Base-by-base conservation (phyloP, 2,797 vertebrate species). In the Amphiprion clarkii region DNA sequence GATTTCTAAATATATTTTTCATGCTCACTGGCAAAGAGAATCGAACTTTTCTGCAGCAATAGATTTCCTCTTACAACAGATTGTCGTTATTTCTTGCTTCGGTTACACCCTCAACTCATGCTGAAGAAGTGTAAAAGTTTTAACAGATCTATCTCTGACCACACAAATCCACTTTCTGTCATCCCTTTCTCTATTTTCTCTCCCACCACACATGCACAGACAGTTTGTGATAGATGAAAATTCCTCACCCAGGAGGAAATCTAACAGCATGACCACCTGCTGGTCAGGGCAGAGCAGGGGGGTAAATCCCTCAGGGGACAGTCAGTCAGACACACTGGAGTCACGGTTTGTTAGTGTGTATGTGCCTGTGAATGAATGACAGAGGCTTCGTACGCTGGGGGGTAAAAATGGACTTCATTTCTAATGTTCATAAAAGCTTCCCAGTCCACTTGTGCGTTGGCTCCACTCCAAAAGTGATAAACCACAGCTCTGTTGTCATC, bases 321-420 rank as follows among this genome's bases (percentile, higher is more conserved):
- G 61, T 82, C 82, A 71, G 68, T 68, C 88, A 94, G 93, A 94
- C 92, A 64, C 60, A 59, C 71, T 23, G 85, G 92, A 94, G 90
- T 88, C 88, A 33, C 51, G 67, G 46, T 71, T 51, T 76, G 74
- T 74, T 78, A 75, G 70, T 75, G 79, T 78, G 67, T 81, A 61
- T 70, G 64, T 48, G 79, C 27, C 49, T 87, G 74, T 64, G 62
- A 64, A 63, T 75, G 79, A 85, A 60, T 48, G 74, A 66, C 63
- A 67, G 76, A 74, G 31, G 58, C 46, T 12, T 52, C 27, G 54
- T 16, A 29, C 57, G 19, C 14, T 29, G 9, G 8, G 78, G 39
- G 63, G 49, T 42, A 74, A 81, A 83, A 79, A 73, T 14, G 11
- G 53, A 72, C 78, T 69, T 67, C 14, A 61, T 56, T 71, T 76